These are phyloP conservation scores for Athetis lepigone DNA, from an alignment of 2,888 invertebrate species.

Conservation along the genomic window DNA sequence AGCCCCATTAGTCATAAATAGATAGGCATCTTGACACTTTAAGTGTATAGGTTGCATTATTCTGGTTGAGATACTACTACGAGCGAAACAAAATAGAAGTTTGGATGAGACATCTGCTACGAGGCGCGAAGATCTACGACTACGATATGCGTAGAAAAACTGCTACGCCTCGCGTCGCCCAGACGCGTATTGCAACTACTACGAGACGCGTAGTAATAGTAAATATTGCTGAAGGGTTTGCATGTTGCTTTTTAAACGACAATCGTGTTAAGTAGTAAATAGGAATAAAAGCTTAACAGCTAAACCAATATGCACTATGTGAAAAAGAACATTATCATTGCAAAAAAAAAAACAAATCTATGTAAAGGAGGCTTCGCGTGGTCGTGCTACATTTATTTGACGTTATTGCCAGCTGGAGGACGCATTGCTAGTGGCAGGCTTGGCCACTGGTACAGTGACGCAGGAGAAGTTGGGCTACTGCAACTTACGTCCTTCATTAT, in stretches of 20 bases:
- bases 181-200: not conserved
- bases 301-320: too few relatives aligned
- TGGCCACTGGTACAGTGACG: slow-evolving; percentile 58
- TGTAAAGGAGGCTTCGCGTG: too few relatives aligned
- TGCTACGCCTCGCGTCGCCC: not conserved
- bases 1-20: not conserved
- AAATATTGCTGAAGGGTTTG: too few relatives aligned
- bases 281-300: too few relatives aligned
- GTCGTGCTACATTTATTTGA: too few relatives aligned
- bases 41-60: not conserved
- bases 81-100: not conserved
- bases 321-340: too few relatives aligned
- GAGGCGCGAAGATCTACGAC: not conserved
- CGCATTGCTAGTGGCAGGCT: slow-evolving; percentile 90
- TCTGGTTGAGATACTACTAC: not conserved
- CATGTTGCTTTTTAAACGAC: too few relatives aligned
- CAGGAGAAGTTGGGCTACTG: slow-evolving; percentile 74
- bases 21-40: not conserved
- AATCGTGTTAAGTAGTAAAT: too few relatives aligned
- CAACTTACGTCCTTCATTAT: too few relatives aligned
- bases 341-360: too few relatives aligned
- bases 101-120: not conserved
- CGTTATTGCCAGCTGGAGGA: slow-evolving; percentile 87
- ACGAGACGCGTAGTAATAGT: not conserved
- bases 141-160: not conserved